Conservation (phyloP, 2,888 invertebrate genomes). For the Xanthorhoe designata region DNA sequence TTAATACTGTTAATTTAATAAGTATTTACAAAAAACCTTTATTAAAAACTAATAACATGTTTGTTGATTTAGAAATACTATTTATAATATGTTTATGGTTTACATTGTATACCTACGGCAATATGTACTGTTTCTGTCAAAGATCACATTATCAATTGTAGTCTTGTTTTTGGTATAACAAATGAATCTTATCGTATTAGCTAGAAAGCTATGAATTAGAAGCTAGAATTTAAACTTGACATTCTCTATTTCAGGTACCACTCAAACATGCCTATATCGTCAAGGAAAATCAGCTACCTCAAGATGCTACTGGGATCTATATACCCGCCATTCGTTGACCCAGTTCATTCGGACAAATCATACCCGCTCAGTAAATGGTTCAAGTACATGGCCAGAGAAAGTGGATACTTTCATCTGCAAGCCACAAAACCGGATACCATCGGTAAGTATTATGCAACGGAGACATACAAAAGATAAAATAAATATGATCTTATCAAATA, state of each 20-base stretch:
- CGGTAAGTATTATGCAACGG: constrained; percentile 76
- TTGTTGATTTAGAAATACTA: too few species aligned
- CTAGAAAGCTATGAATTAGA: too few species aligned
- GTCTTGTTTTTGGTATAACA: too few species aligned
- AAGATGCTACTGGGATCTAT: constrained; percentile 78
- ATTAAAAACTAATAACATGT: too few species aligned
- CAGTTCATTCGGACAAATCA: constrained; percentile 71
- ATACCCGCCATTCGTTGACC: constrained; percentile 80
- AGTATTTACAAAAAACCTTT: too few species aligned
- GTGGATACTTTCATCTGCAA: constrained; percentile 90
- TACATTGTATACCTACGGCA: too few species aligned
- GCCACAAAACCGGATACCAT: constrained; percentile 94
- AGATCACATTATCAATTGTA: too few species aligned
- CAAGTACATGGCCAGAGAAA: constrained; percentile 72
- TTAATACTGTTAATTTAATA: too few species aligned
- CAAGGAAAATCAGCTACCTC: constrained; percentile 59
- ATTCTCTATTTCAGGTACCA: constrained; percentile 80
- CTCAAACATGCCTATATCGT: constrained; percentile 87
- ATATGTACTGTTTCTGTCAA: too few species aligned
- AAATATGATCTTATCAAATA: background rate
- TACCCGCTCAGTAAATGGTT: constrained; percentile 79
- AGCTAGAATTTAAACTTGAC: background rate
- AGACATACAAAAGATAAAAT: background rate
- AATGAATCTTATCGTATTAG: too few species aligned
- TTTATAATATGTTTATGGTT: too few species aligned